Base-by-base conservation (phyloP, 2,797 vertebrate species). In the Presbytis comata region DNA sequence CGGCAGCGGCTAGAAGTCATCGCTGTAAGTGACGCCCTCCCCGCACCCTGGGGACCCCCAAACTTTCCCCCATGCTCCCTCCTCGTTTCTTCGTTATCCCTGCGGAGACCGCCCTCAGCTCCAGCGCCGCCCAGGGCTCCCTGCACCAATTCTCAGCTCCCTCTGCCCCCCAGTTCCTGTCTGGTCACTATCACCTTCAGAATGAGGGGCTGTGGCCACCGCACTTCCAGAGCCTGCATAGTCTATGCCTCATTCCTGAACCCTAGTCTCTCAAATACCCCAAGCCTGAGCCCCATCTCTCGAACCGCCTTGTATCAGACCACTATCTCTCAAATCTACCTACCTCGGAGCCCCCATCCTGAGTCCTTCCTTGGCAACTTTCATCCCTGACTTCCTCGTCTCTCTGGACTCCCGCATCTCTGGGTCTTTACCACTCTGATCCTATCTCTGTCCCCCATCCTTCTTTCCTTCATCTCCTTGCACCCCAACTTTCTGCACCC, bases 1-100 rank as follows among this genome's bases (percentile, higher is more conserved):
- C 96, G 97, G 46, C 97, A 98, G 96, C 95, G 98, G 46, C 95
- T 98, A 13, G 97, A 98, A 90, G 98, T 98, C 93, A 98, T 98
- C 30, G 96, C 96, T 10, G 98, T 98, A 97, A 98, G 98, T 97
- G 93, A 64, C 17, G 26, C 75, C 36, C 46, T 79, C 24, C 57
- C 12, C 44, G 14, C 46, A 8, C 79, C 59, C 82, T 26, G 36
- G 93, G 83, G n/a, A 36, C 10, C 74, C 64, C 48, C 21, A n/a
- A n/a, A 24, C 21, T 36, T 16, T 46, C 76, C 85, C 33, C 22
- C 53, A 1, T 0, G 22, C 41, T 41, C n/a, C 61, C 48, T 82
- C 17, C 74, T 76, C 11, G 1, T 61, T 30, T 86, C 64, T 28
- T 8, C 21, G 9, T 44, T 39, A 55, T 8, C 4, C 8, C 28